A percentile compares a stretch with the other conserved stretches of the same genome.
Conservation (phyloP, 2,888 invertebrate species). For the Lithophane semibrunnea region DNA sequence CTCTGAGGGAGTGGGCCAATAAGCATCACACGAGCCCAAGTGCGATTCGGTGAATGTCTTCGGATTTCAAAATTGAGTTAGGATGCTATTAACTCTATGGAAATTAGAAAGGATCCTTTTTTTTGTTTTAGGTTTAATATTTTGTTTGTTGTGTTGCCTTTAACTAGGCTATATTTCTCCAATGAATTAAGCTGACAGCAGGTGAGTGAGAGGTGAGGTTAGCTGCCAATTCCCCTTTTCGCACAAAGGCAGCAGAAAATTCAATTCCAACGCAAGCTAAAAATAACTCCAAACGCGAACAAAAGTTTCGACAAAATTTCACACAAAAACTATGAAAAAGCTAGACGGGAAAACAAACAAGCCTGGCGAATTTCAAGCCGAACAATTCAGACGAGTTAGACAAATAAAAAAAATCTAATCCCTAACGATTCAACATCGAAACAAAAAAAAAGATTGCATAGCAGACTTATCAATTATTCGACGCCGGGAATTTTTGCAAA, state of each 20-base stretch:
- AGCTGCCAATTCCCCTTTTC: slow-evolving; percentile 9
- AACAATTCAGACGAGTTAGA: slow-evolving; percentile 66
- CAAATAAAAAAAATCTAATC: slow-evolving; percentile 78
- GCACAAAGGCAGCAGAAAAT: slow-evolving; percentile 45
- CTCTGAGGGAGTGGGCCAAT: too few species aligned
- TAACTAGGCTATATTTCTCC: neutral
- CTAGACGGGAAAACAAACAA: slow-evolving; percentile 70
- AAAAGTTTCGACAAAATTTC: slow-evolving; percentile 57
- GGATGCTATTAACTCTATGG: neutral
- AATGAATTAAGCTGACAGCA: neutral
- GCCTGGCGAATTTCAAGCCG: slow-evolving; percentile 55
- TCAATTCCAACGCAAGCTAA: slow-evolving; percentile 30
- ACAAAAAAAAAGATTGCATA: slow-evolving; percentile 70
- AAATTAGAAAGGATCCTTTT: neutral
- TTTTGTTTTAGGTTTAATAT: neutral
- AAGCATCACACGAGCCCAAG: neutral
- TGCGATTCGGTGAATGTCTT: neutral
- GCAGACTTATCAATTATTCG: slow-evolving; percentile 86
- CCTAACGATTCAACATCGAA: slow-evolving; percentile 78
- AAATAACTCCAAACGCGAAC: slow-evolving; percentile 49
- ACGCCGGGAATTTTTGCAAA: slow-evolving; percentile 80
- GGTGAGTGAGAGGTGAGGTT: too few species aligned
- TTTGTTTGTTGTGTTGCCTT: neutral
- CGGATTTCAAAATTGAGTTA: neutral
- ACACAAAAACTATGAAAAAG: slow-evolving; percentile 64